A percentile compares a stretch with the other conserved stretches of the same genome.
Evolutionary conservation across 2,888 invertebrate species (phyloP).

Genomic region (Heliothis peltigera): DNA sequence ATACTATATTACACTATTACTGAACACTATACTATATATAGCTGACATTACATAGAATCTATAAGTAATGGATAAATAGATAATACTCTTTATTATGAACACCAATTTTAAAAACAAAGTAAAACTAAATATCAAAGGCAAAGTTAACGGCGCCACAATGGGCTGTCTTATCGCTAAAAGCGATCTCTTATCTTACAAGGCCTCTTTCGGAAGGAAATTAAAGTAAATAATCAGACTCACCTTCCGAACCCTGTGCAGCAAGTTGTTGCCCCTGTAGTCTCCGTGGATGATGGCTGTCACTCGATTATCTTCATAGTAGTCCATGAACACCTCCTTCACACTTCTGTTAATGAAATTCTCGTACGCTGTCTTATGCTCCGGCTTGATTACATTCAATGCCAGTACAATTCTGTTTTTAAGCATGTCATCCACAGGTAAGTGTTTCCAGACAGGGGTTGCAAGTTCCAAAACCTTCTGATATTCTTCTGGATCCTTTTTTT

Average conservation of each 20-base stretch:
- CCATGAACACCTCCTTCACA: constrained; percentile 28
- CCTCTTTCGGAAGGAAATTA: no score
- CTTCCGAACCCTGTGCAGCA: constrained; percentile 59
- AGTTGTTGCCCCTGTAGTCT: constrained; percentile 67
- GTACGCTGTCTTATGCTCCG: constrained; percentile 63
- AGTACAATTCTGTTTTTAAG: constrained; percentile 25
- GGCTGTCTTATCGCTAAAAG: no score
- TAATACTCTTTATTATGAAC: no score
- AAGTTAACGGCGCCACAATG: no score
- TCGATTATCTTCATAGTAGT: constrained; percentile 48
- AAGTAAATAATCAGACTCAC: constrained; percentile 44
- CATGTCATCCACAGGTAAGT: constrained; percentile 6
- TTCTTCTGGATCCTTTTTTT: constrained; percentile 53
- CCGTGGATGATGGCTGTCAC: constrained; percentile 63
- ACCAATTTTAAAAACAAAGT: no score
- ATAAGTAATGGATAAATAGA: no score
- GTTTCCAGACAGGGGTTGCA: neutral
- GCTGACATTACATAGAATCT: no score
- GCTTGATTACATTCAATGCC: constrained; percentile 47
- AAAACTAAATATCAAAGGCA: no score
- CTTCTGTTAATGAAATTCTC: constrained; percentile 52
- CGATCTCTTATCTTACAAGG: no score
- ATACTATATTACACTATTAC: no score
- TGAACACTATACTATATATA: no score
- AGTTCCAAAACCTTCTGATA: constrained; percentile 5